Percentiles rank a stretch among this genome's conserved stretches.
Evolutionary conservation across 1,140 invertebrate species (phyloP).

Genomic region (Cyclargus thomasi): DNA sequence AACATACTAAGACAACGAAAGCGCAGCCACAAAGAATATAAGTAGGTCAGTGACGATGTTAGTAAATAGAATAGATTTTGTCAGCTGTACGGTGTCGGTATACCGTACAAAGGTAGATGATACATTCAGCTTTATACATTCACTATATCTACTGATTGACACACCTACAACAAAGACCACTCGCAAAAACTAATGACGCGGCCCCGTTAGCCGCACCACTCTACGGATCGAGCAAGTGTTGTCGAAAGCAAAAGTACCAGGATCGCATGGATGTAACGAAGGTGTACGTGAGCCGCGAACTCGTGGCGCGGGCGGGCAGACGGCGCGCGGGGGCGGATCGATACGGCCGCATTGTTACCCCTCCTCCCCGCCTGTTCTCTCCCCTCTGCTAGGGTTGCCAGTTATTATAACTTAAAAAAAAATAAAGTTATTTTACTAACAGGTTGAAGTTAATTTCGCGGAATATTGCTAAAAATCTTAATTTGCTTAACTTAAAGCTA

Average conservation of each 20-base stretch:
- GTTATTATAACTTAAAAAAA: no score
- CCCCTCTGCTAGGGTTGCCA: constrained; percentile 19
- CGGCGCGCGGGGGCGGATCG: constrained; percentile 61
- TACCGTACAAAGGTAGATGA: no score
- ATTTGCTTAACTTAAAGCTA: no score
- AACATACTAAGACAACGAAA: no score
- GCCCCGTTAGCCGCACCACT: not conserved
- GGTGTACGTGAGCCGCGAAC: constrained; percentile 37
- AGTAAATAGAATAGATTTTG: no score
- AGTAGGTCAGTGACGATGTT: no score
- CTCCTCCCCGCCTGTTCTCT: constrained; percentile 24
- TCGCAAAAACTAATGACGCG: constrained; percentile 1
- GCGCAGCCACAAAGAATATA: no score
- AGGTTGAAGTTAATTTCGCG: no score
- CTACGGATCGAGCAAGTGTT: constrained; percentile 22
- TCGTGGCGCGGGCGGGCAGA: constrained; percentile 26
- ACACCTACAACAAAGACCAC: not conserved
- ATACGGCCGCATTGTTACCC: constrained; percentile 69
- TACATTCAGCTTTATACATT: no score
- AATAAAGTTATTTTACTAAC: no score
- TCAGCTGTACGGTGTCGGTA: no score
- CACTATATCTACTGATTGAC: not conserved
- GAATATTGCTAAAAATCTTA: no score
- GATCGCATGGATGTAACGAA: constrained; percentile 47
- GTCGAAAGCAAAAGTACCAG: constrained; percentile 63